A percentile compares a stretch with the other conserved stretches of the same genome.
Evolutionary conservation across 2,113 vertebrate genomes (phyloP).

Genomic region (Serinus canaria): DNA sequence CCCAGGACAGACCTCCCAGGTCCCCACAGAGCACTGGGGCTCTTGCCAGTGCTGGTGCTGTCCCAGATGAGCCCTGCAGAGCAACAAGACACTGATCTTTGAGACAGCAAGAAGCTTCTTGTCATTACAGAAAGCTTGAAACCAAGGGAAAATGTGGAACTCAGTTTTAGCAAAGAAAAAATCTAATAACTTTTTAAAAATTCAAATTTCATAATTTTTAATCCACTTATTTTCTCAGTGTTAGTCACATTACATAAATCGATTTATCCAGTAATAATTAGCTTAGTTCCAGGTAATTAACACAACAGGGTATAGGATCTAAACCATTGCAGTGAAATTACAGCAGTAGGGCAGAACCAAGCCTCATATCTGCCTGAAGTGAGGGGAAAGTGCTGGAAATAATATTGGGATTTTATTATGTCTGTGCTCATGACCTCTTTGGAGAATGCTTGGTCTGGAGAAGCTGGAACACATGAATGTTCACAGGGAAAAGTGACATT

Average conservation of each 20-base stretch:
- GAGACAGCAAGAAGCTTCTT: neutral
- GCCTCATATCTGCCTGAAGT: neutral
- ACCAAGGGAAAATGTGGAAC: neutral
- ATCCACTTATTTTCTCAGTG: neutral
- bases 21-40: neutral
- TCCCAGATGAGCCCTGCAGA: neutral
- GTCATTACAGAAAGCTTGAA: neutral
- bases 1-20: neutral
- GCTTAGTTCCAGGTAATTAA: neutral
- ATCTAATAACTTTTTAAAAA: accelerated
- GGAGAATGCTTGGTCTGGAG: neutral
- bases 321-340: neutral
- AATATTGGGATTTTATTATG: neutral
- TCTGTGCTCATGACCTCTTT: neutral
- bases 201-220: neutral
- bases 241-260: neutral
- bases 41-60: neutral
- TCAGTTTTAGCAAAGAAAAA: neutral
- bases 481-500: slow-evolving; percentile 7
- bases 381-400: neutral
- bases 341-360: neutral
- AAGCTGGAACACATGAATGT: neutral
- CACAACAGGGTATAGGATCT: neutral
- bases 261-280: neutral
- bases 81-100: neutral